These are phyloP conservation scores for Caenorhabditis macrosperma DNA, from an alignment of 2,888 invertebrate genomes.

Conservation along the genomic window DNA sequence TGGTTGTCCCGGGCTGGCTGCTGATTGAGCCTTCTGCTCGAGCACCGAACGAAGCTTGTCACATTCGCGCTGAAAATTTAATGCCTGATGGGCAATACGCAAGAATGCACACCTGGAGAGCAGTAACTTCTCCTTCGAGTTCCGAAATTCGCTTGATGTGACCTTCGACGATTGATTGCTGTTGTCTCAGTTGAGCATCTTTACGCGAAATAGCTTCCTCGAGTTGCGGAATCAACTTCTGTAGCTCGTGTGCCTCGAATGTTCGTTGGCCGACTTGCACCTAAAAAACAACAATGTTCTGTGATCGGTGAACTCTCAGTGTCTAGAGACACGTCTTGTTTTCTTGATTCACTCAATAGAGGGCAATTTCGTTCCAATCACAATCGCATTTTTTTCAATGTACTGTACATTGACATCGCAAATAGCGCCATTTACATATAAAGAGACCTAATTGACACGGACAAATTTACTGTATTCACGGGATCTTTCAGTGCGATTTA, in stretches of 20 bases:
- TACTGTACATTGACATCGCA: neutral
- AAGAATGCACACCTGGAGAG: conserved; percentile 76
- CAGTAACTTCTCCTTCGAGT: conserved; percentile 81
- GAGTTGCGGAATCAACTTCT: conserved; percentile 78
- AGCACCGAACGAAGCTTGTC: conserved; percentile 82
- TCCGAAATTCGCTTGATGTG: conserved; percentile 80
- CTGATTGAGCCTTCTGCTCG: conserved; percentile 81
- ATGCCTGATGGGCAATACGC: neutral
- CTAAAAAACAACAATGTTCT: conserved; percentile 51
- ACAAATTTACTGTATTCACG: no score
- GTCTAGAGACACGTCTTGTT: no score
- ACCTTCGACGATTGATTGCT: conserved; percentile 79
- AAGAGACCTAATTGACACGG: no score
- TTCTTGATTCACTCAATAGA: conserved; percentile 2
- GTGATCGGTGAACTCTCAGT: neutral
- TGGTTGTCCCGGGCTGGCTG: conserved; percentile 69
- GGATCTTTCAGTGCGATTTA: no score
- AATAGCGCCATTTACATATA: neutral
- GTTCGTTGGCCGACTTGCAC: conserved; percentile 77
- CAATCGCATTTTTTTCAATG: neutral
- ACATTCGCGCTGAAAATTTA: conserved; percentile 78
- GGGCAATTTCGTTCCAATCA: neutral
- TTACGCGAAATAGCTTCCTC: conserved; percentile 66
- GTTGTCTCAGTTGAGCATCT: conserved; percentile 75
- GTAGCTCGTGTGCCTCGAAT: conserved; percentile 78